Evolutionary conservation across 1,140 invertebrate genomes (phyloP).

Genomic region (Calliphora vicina): DNA sequence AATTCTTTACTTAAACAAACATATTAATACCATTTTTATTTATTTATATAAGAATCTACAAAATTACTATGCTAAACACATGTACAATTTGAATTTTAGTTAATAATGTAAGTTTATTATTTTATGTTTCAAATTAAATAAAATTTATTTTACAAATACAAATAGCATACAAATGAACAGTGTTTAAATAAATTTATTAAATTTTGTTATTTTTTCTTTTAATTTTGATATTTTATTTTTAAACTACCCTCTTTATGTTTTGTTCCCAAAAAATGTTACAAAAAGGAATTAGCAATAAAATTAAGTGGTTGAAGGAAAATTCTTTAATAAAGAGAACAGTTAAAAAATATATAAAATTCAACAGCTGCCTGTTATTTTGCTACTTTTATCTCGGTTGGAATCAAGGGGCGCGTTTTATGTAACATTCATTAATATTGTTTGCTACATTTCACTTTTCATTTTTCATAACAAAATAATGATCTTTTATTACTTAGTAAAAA

Average conservation of each 20-base stretch:
- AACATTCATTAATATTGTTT: neutral
- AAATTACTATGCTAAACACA: too few species aligned
- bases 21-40: neutral
- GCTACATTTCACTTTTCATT: neutral
- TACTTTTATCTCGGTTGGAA: neutral
- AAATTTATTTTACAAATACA: too few species aligned
- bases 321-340: neutral
- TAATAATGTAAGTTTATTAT: too few species aligned
- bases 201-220: too few species aligned
- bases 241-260: neutral
- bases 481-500: too few species aligned
- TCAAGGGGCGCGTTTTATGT: neutral
- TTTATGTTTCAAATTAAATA: too few species aligned
- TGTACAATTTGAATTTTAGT: too few species aligned
- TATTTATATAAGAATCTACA: too few species aligned
- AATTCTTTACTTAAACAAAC: too few species aligned
- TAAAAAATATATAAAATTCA: neutral
- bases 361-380: neutral
- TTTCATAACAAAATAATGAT: neutral
- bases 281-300: neutral
- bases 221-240: neutral
- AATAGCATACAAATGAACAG: too few species aligned
- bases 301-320: neutral
- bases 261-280: neutral
- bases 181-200: too few species aligned